These are phyloP conservation scores for Larimichthys polyactis DNA, from an alignment of 2,113 vertebrate species.

Conservation along the genomic window DNA sequence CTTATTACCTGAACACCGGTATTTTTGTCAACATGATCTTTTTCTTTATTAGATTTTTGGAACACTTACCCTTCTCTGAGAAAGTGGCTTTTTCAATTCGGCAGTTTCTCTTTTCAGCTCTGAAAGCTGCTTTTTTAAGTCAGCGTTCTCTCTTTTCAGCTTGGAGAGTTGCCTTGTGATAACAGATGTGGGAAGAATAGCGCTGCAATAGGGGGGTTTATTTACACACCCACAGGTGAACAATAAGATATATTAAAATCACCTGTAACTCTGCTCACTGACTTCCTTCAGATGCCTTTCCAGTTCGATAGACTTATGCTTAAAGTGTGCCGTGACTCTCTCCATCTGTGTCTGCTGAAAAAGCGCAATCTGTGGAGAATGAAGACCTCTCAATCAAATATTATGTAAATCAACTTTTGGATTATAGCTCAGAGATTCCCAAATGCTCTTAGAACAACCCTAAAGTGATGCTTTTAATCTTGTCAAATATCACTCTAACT, in stretches of 20 bases:
- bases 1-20: neutral
- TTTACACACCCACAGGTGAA: constrained; percentile 12
- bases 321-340: constrained; percentile 83
- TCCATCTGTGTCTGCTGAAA: constrained; percentile 89
- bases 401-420: neutral
- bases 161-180: constrained; percentile 79
- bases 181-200: constrained; percentile 17
- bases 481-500: constrained; percentile 5
- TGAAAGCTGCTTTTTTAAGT: constrained; percentile 84
- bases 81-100: constrained; percentile 88
- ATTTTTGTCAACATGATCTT: neutral
- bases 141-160: constrained; percentile 85
- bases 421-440: neutral
- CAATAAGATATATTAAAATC: neutral
- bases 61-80: constrained; percentile 85
- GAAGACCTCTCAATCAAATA: neutral
- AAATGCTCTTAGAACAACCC: neutral
- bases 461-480: constrained; percentile 28
- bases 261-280: constrained; percentile 81
- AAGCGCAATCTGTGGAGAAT: constrained; percentile 81
- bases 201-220: neutral
- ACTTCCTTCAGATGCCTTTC: constrained; percentile 85
- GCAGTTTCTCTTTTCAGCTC: constrained; percentile 84
- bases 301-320: constrained; percentile 81
- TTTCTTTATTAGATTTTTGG: neutral